Percentiles rank a stretch among this genome's conserved stretches.
Conservation (phyloP, 2,797 vertebrate genomes). For the Sebastes hubbsi region DNA sequence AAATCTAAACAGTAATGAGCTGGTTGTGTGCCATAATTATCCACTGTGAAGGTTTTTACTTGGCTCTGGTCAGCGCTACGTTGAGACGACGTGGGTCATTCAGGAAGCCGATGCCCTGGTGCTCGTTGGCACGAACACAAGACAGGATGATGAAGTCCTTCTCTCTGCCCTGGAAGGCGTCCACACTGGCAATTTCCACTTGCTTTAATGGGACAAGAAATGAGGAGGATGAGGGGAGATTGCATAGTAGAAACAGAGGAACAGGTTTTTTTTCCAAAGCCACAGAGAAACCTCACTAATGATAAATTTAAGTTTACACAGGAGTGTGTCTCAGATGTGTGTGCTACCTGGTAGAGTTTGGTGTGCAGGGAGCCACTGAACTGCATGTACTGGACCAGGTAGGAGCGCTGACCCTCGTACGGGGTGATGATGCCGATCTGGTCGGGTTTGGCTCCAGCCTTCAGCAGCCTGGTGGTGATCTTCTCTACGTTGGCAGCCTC, state of each 20-base stretch:
- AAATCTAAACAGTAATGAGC: not conserved
- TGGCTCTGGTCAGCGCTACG: conserved; percentile 95
- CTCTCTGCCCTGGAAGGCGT: conserved; percentile 97
- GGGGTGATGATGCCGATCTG: conserved; percentile 99
- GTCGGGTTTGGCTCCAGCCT: conserved; percentile 96
- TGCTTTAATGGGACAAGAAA: conserved; percentile 80
- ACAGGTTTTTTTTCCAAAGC: not conserved
- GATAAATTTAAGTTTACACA: not conserved
- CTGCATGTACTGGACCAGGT: conserved; percentile 99
- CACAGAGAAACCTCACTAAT: not conserved
- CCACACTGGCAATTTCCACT: conserved; percentile 98
- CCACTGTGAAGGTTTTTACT: conserved; percentile 76
- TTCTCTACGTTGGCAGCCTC: conserved; percentile 99
- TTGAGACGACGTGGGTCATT: conserved; percentile 97
- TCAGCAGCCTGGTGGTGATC: conserved; percentile 96
- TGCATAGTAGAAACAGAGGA: not conserved
- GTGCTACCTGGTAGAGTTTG: conserved; percentile 95
- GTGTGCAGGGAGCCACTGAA: conserved; percentile 99
- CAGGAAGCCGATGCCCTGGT: conserved; percentile 98
- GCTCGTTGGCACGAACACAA: conserved; percentile 96
- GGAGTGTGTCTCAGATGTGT: not conserved
- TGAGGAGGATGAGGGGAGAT: not conserved
- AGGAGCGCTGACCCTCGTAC: conserved; percentile 96
- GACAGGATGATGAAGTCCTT: conserved; percentile 99
- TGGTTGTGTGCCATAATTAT: not conserved